A percentile compares a stretch with the other conserved stretches of the same genome.
phyloP scores from a whole-genome alignment of 2,888 invertebrate species.

The Villa cingulata region DNA sequence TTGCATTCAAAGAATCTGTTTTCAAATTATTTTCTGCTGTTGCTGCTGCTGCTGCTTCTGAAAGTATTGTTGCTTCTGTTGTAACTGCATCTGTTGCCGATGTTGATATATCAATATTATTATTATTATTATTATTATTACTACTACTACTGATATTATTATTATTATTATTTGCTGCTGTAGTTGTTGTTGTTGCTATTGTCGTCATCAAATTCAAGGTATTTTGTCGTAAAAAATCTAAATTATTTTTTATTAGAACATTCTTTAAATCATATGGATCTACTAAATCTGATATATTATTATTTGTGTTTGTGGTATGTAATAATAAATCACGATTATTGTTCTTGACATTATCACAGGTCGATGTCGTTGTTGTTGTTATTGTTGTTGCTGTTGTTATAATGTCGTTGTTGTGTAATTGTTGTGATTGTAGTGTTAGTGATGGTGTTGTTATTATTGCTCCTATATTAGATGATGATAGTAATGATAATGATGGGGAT shows the following conservation, averaged over 20 bases:
- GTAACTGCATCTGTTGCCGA: slow-evolving; percentile 7
- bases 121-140: background rate
- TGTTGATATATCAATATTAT: slow-evolving; percentile 2
- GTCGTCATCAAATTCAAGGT: background rate
- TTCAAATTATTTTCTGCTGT: background rate
- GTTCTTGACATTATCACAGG: slow-evolving; percentile 20
- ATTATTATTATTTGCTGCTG: slow-evolving; percentile 1
- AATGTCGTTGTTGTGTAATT: too few species aligned
- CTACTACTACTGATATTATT: background rate
- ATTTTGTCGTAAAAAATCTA: slow-evolving; percentile 15
- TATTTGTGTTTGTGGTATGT: slow-evolving; percentile 11
- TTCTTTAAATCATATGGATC: slow-evolving; percentile 20
- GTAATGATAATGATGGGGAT: slow-evolving; percentile 5
- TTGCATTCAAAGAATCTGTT: slow-evolving; percentile 8
- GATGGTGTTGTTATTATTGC: too few species aligned
- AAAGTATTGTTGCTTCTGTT: background rate
- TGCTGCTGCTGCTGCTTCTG: background rate
- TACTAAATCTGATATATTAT: slow-evolving; percentile 8
- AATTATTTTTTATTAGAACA: slow-evolving; percentile 19
- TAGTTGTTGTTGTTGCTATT: too few species aligned
- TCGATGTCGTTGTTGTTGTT: slow-evolving; percentile 10
- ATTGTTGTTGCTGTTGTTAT: too few species aligned
- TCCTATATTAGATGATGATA: background rate
- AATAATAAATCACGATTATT: slow-evolving; percentile 18
- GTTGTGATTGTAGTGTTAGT: too few species aligned